phyloP scores from a whole-genome alignment of 2,113 vertebrate genomes.

The Seriola quinqueradiata region DNA sequence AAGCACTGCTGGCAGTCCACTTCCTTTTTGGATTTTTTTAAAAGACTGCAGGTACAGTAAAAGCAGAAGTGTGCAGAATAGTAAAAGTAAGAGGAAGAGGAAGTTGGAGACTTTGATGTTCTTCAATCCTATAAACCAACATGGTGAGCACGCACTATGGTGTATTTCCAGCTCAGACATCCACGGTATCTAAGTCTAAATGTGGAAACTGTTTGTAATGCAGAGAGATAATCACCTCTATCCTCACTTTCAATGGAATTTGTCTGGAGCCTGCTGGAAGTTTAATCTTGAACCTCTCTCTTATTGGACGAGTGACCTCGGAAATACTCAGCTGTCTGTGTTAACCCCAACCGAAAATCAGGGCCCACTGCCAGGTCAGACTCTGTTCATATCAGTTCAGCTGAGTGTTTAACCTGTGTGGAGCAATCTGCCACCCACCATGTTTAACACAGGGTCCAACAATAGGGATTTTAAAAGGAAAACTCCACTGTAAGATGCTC shows the following conservation, averaged over 20 bases:
- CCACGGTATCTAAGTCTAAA: background rate
- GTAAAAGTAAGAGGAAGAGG: constrained; percentile 33
- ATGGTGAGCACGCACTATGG: background rate
- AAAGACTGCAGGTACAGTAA: background rate
- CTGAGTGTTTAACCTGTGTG: background rate
- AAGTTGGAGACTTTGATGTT: constrained; percentile 22
- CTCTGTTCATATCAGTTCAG: background rate
- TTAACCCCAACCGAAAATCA: constrained; percentile 5
- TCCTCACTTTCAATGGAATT: background rate
- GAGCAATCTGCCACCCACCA: background rate
- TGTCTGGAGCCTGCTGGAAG: background rate
- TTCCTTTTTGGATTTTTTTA: background rate
- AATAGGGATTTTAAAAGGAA: background rate
- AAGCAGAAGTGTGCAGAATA: constrained; percentile 20
- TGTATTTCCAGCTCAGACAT: background rate
- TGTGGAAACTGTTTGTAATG: background rate
- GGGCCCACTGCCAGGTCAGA: background rate
- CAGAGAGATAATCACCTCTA: background rate
- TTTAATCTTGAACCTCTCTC: background rate
- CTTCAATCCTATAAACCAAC: constrained; percentile 1
- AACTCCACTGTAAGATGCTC: background rate
- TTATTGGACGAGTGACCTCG: constrained; percentile 26
- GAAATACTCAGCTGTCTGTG: constrained; percentile 6
- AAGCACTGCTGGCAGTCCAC: constrained; percentile 8
- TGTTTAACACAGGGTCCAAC: background rate